These are phyloP conservation scores for Marmota monax DNA, from an alignment of 2,113 vertebrate genomes.

Conservation along the genomic window DNA sequence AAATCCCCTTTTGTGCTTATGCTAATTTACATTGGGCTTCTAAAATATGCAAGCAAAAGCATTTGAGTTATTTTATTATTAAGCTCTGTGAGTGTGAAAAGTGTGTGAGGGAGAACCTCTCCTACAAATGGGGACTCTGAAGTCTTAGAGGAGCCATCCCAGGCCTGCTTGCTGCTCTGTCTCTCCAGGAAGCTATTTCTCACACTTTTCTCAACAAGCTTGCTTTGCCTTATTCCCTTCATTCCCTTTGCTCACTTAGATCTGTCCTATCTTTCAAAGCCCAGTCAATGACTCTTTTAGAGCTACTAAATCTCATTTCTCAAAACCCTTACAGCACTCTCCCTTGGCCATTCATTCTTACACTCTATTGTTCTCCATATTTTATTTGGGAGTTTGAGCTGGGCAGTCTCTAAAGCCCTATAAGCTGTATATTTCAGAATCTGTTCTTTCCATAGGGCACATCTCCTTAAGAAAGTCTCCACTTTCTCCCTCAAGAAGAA, in stretches of 20 bases:
- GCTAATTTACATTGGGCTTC: not conserved
- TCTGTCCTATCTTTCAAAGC: constrained; percentile 6
- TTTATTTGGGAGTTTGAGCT: constrained; percentile 37
- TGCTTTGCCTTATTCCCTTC: not conserved
- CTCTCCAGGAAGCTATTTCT: not conserved
- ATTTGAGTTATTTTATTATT: not conserved
- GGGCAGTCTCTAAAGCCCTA: not conserved
- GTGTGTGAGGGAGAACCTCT: not conserved
- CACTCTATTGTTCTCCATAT: not conserved
- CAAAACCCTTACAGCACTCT: not conserved
- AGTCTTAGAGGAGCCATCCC: not conserved
- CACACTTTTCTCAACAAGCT: not conserved
- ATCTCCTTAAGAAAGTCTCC: not conserved
- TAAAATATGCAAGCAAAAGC: constrained; percentile 3
- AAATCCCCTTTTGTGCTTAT: not conserved
- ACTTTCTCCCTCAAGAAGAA: not conserved
- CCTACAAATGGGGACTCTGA: not conserved
- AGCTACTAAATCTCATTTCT: constrained; percentile 22
- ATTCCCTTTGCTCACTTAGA: not conserved
- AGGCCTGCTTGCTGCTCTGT: not conserved
- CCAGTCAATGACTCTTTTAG: not conserved
- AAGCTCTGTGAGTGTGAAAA: not conserved
- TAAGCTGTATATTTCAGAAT: not conserved
- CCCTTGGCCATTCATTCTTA: not conserved
- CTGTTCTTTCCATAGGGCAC: not conserved